phyloP scores from a whole-genome alignment of 2,888 invertebrate genomes.

The Xestobium rufovillosum region DNA sequence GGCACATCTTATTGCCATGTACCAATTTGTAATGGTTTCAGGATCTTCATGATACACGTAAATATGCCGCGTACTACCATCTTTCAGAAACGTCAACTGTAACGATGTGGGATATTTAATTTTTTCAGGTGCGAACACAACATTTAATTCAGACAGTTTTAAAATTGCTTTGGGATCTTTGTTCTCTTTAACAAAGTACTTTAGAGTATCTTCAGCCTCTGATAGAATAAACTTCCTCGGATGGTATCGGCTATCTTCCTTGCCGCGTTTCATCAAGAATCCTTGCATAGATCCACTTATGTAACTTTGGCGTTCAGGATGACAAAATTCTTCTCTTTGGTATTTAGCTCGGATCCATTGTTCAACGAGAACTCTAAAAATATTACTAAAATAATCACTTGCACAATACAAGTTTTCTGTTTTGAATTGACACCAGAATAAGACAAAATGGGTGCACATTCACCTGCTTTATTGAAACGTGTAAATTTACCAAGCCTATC shows the following conservation, averaged over 20 bases:
- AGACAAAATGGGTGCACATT: too few species aligned
- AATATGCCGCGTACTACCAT: slow-evolving; percentile 78
- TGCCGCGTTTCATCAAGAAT: slow-evolving; percentile 80
- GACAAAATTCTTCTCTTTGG: slow-evolving; percentile 78
- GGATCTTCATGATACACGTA: slow-evolving; percentile 82
- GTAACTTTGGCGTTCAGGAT: slow-evolving; percentile 71
- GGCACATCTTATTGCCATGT: slow-evolving; percentile 60
- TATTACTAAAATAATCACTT: slow-evolving; percentile 1
- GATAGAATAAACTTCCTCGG: slow-evolving; percentile 75
- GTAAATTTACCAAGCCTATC: too few species aligned
- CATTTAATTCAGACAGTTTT: slow-evolving; percentile 73
- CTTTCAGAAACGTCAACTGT: slow-evolving; percentile 78
- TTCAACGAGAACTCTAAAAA: slow-evolving; percentile 71
- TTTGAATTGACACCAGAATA: too few species aligned
- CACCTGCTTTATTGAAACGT: too few species aligned
- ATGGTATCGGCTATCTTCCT: slow-evolving; percentile 78
- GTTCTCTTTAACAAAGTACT: slow-evolving; percentile 65
- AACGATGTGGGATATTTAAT: slow-evolving; percentile 71
- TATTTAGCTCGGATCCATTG: slow-evolving; percentile 92
- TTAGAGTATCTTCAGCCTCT: slow-evolving; percentile 73
- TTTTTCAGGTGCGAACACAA: slow-evolving; percentile 77
- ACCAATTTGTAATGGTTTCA: slow-evolving; percentile 80
- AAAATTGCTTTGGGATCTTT: slow-evolving; percentile 78
- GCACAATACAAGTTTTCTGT: background rate
- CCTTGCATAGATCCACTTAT: slow-evolving; percentile 77